Base-by-base conservation (phyloP, 2,888 invertebrate genomes). In the Cryptophagus acutangulus region DNA sequence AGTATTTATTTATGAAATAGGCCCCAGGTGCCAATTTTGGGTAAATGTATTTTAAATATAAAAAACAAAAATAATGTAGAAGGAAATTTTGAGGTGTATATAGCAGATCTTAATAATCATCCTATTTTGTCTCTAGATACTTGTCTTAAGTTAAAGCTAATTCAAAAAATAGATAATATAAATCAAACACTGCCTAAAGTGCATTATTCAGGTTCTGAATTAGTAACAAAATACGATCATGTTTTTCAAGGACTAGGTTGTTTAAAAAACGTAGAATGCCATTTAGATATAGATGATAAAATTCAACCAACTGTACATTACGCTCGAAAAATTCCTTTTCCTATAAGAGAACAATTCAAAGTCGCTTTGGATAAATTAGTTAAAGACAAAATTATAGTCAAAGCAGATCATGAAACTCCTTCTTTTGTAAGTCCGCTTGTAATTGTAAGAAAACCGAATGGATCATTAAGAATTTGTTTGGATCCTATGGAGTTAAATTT, bases 371-470 rank as follows among this genome's bases (percentile, higher is more conserved):
- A 20, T 20, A 20, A 20, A 6, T 20, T 20, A 20, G 9, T 6
- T 20, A 20, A 20, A 20, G 9, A 20, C 9, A 20, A 20, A 20
- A 20, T 20, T 6, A 20, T 20, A 20, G 20, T n/a, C n/a, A n/a
- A 20, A 20, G 6, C 20, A 9, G 20, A 6, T 9, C 5, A 20
- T 20, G 20, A 9, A 6, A 5, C 20, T 9, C 5, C 6, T 20
- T 5, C 5, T 9, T 20, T 5, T 5, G 9, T 26, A 12, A 26
- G 9, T n/a, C 26, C 26, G 9, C 12, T 26, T 4, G 26, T 26
- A 3, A 26, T 26, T 12, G 26, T n/a, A 4, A 26, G 9, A 26
- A 26, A 26, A n/a, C 26, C 26, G 12, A 26, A 26, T n/a, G 26
- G 26, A 3, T 26, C 26, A n/a, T 4, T 26, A 3, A 26, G 26